Evolutionary conservation across 1,140 invertebrate genomes (phyloP), one percentile per base, ranked within the genome.

Genomic region (Tachypleus tridentatus): DNA sequence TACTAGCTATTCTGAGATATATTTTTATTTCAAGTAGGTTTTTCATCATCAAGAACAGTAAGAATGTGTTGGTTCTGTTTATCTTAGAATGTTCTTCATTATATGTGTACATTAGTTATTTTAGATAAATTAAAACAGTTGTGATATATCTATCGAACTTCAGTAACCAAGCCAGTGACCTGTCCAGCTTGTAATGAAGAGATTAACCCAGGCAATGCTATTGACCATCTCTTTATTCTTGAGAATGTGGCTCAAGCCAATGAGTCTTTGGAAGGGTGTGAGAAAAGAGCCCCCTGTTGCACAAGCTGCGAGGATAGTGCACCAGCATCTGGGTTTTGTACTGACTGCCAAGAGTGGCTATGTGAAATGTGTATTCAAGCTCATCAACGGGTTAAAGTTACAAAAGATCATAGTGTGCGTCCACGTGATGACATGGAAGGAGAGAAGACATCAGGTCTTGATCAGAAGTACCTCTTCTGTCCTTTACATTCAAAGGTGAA

Each of bases 391-490:
- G 81, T 94, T 53, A 89, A 91, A 78, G 89, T 94, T 65, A 94
- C 91, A 54, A 94, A 93, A 78, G 91, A 94, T 76, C 91, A 95
- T 75, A 88, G 85, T 4, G 93, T 95, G 67, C 89, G 90, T 77
- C 81, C 86, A 54, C 89, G 88, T 77, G 86, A 88, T 68, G 87
- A 91, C 74, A 85, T 86, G 50, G 29, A 29, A 29, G 29, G 29
- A 29, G 84, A 87, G 47, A 77, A 76, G 62, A 65, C 80, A 69
- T 80, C 81, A 64, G 81, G 77, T 69, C 53, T n/a, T 54, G 71
- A 74, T 65, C 75, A 80, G 51, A 78, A 80, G 75, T 82, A 82
- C 74, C 80, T 88, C 73, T 85, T 82, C 75, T 91, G 88, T 77
- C 78, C 80, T 29, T 78, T 86, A 72, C 91, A 94, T 78, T 79